Evolutionary conservation across 2,888 invertebrate species (phyloP), one percentile per base, ranked within the genome.

Genomic region (Drosophila setosimentum): DNA sequence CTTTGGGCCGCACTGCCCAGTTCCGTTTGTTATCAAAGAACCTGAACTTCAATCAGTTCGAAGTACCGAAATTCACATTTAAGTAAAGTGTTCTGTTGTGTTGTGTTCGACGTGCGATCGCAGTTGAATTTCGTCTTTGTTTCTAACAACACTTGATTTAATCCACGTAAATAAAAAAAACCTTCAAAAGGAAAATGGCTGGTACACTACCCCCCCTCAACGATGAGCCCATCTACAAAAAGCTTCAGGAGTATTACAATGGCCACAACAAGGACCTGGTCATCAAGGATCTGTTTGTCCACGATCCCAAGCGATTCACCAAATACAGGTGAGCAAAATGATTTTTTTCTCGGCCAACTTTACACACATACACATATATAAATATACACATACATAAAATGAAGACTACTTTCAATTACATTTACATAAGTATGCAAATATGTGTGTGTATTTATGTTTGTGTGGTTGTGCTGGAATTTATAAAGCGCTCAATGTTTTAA

Each of bases 301-400:
- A 95, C 83, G 97, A 99, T 93, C 94, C 96, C 0, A 94, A 95
- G 35, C 95, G 99, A 71, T 99, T 99, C 92, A 94, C 96, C 59
- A 98, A 97, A 93, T 98, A 96, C 94, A 98, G 97, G 99, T 98
- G 94, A 91, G 84, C 73, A 45, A 37, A 7, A 16, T 45, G 7
- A n/a, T 33, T 54, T 51, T 50, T 62, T 63, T 66, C 57, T 61
- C 54, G 50, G 45, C 69, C 63, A 69, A 42, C 24, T 50, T 37
- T 55, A 18, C 18, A 45, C 33, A 49, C 49, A 2, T 42, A 29
- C 4, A 27, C 13, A 21, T 13, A 24, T 35, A 30, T 30, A 63
- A 64, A 27, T 50, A 2, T 42, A 29, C 4, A 27, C 13, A 21
- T 13, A 24, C 29, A 30, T 30, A 63, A 64, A 27, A 40, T 27